Evolutionary conservation across 2,888 invertebrate genomes (phyloP).

Genomic region (Metacarcinus magister): DNA sequence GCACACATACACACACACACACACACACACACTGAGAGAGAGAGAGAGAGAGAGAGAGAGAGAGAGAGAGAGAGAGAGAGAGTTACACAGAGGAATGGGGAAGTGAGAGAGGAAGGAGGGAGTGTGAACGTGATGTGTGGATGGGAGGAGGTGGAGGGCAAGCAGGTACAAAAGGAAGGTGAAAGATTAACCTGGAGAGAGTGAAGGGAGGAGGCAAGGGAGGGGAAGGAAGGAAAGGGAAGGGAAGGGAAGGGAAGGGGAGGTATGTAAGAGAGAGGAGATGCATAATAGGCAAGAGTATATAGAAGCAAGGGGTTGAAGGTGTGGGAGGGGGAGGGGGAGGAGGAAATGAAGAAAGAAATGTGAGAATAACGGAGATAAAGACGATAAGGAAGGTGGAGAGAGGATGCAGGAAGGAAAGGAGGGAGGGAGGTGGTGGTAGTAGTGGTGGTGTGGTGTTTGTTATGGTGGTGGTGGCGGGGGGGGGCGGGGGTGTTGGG

Average conservation of each 20-base stretch:
- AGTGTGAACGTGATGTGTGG: neutral
- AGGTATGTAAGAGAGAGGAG: neutral
- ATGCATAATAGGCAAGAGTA: neutral
- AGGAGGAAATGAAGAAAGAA: neutral
- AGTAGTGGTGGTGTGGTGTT: neutral
- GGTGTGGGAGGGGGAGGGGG: neutral
- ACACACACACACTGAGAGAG: too few species aligned
- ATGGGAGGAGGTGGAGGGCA: neutral
- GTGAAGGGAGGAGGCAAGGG: neutral
- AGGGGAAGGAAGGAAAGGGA: neutral
- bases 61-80: neutral
- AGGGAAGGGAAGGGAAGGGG: neutral
- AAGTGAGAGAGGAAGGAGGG: neutral
- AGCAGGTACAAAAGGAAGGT: neutral
- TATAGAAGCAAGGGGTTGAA: neutral
- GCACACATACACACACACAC: neutral
- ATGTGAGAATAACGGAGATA: neutral
- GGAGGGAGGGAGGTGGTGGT: neutral
- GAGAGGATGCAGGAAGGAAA: neutral
- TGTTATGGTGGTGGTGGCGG: neutral
- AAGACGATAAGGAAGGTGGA: neutral
- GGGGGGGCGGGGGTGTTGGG: neutral
- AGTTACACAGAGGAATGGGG: neutral
- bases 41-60: neutral
- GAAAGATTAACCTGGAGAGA: neutral